Evolutionary conservation across 30 jellyfish, hydroid and myxozoan species (phyloP).

Genomic region (Rhopilema esculentum): DNA sequence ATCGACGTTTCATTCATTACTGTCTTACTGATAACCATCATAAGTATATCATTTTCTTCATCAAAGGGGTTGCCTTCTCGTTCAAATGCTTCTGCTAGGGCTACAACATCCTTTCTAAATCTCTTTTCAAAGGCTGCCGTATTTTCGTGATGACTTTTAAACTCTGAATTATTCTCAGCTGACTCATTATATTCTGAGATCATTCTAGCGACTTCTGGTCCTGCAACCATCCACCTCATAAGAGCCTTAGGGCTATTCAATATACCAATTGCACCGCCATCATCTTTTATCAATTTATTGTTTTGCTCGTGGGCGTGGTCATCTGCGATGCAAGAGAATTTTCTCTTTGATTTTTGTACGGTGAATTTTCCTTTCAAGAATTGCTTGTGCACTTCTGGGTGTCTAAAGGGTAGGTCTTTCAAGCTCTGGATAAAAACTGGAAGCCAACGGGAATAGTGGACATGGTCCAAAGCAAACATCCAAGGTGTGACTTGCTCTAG

Average conservation of each 20-base stretch:
- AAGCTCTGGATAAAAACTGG: constrained; percentile 33
- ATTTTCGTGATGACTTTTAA: constrained; percentile 23
- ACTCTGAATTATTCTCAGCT: constrained; percentile 9
- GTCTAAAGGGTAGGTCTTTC: constrained; percentile 28
- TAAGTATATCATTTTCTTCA: constrained; percentile 21
- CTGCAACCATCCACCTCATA: constrained; percentile 53
- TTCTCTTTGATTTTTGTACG: constrained; percentile 32
- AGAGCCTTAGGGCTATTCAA: constrained; percentile 36
- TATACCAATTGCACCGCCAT: constrained; percentile 59
- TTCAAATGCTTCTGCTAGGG: constrained; percentile 29
- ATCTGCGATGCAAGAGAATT: constrained; percentile 23
- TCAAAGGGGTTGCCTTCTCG: constrained; percentile 64
- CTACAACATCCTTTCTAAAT: constrained; percentile 18
- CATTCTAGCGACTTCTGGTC: constrained; percentile 42
- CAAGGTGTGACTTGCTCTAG: constrained; percentile 33
- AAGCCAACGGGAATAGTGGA: constrained; percentile 52
- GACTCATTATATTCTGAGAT: background rate
- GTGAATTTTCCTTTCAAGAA: constrained; percentile 41
- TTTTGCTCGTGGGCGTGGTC: constrained; percentile 77
- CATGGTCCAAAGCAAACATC: constrained; percentile 36
- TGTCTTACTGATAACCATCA: constrained; percentile 2
- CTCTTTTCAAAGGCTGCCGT: constrained; percentile 10
- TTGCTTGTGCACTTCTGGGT: constrained; percentile 22
- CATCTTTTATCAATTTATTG: constrained; percentile 46
- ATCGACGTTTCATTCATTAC: constrained; percentile 23